phyloP scores from a whole-genome alignment of 2,888 invertebrate genomes.

The Zhuqinia jingwanae region DNA sequence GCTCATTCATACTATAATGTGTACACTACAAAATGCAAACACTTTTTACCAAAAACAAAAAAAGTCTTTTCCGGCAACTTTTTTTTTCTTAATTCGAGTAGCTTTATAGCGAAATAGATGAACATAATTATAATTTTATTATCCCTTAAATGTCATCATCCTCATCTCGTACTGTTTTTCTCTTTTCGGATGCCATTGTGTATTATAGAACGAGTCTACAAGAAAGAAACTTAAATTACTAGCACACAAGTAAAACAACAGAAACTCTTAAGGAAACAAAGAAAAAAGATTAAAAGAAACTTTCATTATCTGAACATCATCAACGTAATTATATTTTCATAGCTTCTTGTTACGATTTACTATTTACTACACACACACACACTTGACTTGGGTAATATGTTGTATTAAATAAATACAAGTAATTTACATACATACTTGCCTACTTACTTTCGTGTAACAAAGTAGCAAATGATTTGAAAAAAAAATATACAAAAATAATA shows the following conservation, averaged over 20 bases:
- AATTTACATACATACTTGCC: no score
- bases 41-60: no score
- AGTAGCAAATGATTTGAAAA: no score
- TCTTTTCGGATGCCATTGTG: background rate
- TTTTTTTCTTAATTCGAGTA: no score
- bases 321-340: background rate
- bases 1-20: no score
- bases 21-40: no score
- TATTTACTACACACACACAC: no score
- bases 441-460: no score
- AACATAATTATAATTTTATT: conserved; percentile 1
- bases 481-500: background rate
- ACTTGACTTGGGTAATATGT: no score
- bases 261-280: background rate
- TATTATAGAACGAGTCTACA: background rate
- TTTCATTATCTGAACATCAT: background rate
- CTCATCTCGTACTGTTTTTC: background rate
- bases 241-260: background rate
- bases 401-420: no score
- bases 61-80: no score
- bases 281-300: background rate
- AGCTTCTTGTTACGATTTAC: background rate
- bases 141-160: conserved; percentile 23
- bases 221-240: no score
- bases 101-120: background rate